phyloP scores from a whole-genome alignment of 1,140 invertebrate species.

The Ooceraea biroi region DNA sequence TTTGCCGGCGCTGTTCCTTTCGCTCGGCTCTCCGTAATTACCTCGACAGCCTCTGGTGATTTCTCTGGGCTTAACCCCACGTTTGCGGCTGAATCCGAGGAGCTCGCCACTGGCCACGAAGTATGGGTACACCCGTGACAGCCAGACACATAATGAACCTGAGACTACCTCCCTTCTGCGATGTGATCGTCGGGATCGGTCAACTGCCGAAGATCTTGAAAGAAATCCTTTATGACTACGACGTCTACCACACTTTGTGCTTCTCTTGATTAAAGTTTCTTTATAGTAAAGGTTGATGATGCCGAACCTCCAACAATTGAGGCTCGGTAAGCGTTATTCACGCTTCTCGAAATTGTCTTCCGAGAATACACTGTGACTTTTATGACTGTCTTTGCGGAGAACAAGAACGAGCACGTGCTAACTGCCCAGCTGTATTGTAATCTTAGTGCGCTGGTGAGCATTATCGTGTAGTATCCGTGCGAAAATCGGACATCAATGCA shows the following conservation, averaged over 20 bases:
- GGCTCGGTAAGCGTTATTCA: constrained; percentile 37
- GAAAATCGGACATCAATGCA: background rate
- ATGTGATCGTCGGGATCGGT: too few relatives aligned
- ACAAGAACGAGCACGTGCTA: background rate
- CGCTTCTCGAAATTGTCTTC: constrained; percentile 57
- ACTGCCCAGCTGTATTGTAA: background rate
- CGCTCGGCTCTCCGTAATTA: constrained; percentile 61
- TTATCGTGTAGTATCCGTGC: background rate
- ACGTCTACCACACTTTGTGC: too few relatives aligned
- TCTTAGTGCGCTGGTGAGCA: background rate
- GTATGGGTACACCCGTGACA: constrained; percentile 14
- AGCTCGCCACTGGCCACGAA: constrained; percentile 23
- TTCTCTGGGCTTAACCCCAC: constrained; percentile 52
- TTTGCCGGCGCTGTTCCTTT: background rate
- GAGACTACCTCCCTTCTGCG: background rate
- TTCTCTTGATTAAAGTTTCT: too few relatives aligned
- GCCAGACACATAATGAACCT: constrained; percentile 55
- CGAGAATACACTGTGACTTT: constrained; percentile 26
- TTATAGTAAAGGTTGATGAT: too few relatives aligned
- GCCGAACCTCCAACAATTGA: background rate
- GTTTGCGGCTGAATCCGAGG: constrained; percentile 41
- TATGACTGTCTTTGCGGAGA: constrained; percentile 41
- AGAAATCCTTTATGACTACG: too few relatives aligned
- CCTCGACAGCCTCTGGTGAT: constrained; percentile 44
- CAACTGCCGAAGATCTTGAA: too few relatives aligned